Evolutionary conservation across 2,888 invertebrate genomes (phyloP), one percentile per base, ranked within the genome.

Genomic region (Cryptus viduatorius): DNA sequence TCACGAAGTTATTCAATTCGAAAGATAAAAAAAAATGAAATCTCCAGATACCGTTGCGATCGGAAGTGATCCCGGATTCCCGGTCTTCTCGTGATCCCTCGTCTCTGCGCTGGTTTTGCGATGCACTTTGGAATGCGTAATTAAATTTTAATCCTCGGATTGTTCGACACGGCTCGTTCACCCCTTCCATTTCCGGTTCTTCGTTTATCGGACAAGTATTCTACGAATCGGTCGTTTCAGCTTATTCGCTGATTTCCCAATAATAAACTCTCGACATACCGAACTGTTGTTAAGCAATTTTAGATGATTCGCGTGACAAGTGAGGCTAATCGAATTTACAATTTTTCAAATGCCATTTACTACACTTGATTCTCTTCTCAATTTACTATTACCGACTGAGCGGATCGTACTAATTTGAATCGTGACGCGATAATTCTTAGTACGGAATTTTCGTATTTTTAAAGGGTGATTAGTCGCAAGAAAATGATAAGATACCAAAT

Each of bases 121-220:
- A 48, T 48, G 48, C 14, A 1, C n/a, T 2, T n/a, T 48, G 48
- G 48, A 10, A 48, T 48, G 48, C 48, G n/a, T 48, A 42, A 80
- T 80, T 73, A 50, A 46, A 73, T 80, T 68, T 37, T n/a, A 37
- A 59, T 19, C 46, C 42, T 46, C 67, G 19, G 48, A 59, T 68
- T 46, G 68, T 73, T 48, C 59, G 37, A 68, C 37, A 48, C 46
- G 42, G 59, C 59, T 59, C 14, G 1, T 3, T 29, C 68, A 8
- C 19, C 19, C 31, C 31, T 48, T 19, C 5, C 42, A 8, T 42
- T 10, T 14, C 59, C 29, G 46, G 56, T 56, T 59, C 67, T n/a
- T 79, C 42, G 19, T 56, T 46, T 65, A 46, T 56, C 44, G 14
- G 37, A 50, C 48, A 37, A 48, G 29, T 31, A 56, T 73, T 67